These are phyloP conservation scores for Gulo gulo DNA, from an alignment of 2,113 vertebrate genomes.

Conservation along the genomic window DNA sequence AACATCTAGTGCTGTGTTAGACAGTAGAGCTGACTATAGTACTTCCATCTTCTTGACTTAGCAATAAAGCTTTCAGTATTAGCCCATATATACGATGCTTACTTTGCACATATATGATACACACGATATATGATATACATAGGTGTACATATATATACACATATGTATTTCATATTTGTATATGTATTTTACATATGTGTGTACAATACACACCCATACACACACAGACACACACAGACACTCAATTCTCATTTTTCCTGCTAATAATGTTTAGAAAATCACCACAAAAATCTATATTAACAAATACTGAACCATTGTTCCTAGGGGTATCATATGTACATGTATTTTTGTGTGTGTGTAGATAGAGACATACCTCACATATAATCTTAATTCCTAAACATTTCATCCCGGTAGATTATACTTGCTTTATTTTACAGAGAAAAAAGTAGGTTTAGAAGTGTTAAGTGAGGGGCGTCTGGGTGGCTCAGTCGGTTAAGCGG, in stretches of 20 bases:
- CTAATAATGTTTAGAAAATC: neutral
- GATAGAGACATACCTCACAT: neutral
- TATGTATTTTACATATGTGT: neutral
- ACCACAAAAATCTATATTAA: neutral
- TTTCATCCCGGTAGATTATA: neutral
- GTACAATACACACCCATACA: neutral
- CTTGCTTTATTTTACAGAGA: neutral
- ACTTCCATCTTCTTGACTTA: neutral
- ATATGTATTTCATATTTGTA: neutral
- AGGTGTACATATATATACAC: too few relatives aligned
- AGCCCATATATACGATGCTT: neutral
- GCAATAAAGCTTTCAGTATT: neutral
- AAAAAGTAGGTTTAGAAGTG: neutral
- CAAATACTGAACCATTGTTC: neutral
- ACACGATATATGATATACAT: neutral
- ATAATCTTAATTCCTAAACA: neutral
- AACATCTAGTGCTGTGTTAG: neutral
- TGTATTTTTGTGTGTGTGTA: neutral
- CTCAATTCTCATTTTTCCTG: neutral
- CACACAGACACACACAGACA: too few relatives aligned
- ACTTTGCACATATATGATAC: neutral
- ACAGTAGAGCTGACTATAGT: neutral
- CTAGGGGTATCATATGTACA: neutral
- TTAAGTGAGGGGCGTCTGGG: too few relatives aligned
- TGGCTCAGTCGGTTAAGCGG: too few relatives aligned